phyloP scores from a whole-genome alignment of 2,797 vertebrate species.

The Dallia pectoralis region DNA sequence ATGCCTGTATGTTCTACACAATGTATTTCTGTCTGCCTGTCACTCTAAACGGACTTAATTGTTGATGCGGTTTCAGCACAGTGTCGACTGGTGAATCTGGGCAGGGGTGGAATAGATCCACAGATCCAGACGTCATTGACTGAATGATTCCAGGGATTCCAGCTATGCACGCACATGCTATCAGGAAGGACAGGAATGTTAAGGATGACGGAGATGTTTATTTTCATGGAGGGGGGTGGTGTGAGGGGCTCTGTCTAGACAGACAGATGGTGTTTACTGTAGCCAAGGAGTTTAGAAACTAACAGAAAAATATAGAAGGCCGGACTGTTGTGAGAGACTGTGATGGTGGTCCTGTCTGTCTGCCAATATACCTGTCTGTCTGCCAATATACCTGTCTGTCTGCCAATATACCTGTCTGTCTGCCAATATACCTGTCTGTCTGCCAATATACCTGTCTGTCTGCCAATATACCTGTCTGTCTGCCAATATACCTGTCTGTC shows the following conservation, averaged over 20 bases:
- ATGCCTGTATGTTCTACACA: not conserved
- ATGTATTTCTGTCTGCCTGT: not conserved
- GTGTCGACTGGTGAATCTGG: not conserved
- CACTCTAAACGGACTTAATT: too few species aligned
- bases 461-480: not conserved
- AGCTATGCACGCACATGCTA: slow-evolving; percentile 1
- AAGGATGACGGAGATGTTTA: not conserved
- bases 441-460: not conserved
- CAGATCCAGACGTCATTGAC: slow-evolving; percentile 29
- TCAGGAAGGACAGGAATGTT: slow-evolving; percentile 28
- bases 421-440: not conserved
- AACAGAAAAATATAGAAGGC: not conserved
- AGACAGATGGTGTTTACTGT: slow-evolving; percentile 44
- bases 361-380: too few species aligned
- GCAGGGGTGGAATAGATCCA: not conserved
- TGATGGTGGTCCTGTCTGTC: too few species aligned
- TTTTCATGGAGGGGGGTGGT: not conserved
- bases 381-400: not conserved
- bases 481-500: too few species aligned
- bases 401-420: too few species aligned
- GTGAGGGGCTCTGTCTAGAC: not conserved
- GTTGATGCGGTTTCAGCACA: slow-evolving; percentile 10
- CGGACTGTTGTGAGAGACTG: not conserved
- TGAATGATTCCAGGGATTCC: slow-evolving; percentile 26
- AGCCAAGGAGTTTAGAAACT: not conserved